A percentile compares a stretch with the other conserved stretches of the same genome.
Evolutionary conservation across 2,888 invertebrate genomes (phyloP).

Genomic region (Tetramorium bicarinatum): DNA sequence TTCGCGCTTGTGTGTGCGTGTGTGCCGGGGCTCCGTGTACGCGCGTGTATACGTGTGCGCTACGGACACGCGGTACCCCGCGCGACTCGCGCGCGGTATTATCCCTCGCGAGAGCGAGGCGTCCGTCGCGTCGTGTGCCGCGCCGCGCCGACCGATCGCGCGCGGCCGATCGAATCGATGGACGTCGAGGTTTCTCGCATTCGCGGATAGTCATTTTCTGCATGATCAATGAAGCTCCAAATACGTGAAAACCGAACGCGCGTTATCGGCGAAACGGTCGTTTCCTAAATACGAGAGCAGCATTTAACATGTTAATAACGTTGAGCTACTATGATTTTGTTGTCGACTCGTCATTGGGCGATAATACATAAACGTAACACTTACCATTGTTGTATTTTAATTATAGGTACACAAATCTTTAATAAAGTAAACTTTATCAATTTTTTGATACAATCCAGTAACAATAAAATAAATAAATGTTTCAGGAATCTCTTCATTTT

Average conservation of each 20-base stretch:
- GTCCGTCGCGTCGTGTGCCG: neutral
- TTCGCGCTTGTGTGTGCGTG: constrained; percentile 10
- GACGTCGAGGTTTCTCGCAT: constrained; percentile 43
- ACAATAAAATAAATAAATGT: neutral
- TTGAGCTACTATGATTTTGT: neutral
- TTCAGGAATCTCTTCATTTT: neutral
- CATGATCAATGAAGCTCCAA: constrained; percentile 47
- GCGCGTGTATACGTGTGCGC: neutral
- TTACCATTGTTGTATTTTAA: neutral
- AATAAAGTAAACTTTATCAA: neutral
- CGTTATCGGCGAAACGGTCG: constrained; percentile 33
- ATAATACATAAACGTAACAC: neutral
- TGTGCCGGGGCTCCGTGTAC: neutral
- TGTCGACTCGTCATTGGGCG: neutral
- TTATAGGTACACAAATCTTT: neutral
- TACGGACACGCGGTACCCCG: constrained; percentile 27
- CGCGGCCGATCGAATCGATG: constrained; percentile 45
- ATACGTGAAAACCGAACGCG: constrained; percentile 16
- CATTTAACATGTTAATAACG: constrained; percentile 12
- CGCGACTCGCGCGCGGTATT: constrained; percentile 22
- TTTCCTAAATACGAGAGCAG: neutral
- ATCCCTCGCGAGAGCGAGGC: constrained; percentile 18
- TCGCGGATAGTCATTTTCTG: constrained; percentile 45
- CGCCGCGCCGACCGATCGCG: neutral
- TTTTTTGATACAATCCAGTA: neutral